Base-by-base conservation (phyloP, 2,797 vertebrate species). In the Eutrigla gurnardus region DNA sequence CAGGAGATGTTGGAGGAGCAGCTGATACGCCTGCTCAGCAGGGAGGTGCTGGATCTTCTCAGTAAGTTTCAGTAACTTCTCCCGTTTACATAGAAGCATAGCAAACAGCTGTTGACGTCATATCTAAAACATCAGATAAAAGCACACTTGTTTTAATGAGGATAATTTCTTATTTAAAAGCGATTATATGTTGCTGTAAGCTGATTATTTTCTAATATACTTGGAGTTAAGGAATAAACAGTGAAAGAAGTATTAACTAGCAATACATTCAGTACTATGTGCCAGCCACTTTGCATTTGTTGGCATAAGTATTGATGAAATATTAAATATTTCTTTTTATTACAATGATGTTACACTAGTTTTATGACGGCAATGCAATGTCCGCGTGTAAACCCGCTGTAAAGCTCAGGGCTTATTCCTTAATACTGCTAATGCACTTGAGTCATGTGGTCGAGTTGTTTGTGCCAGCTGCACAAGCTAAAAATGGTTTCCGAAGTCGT, bases 1-100 rank as follows among this genome's bases (percentile, higher is more conserved):
- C 96, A 97, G 91, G 98, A 99, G 88, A 96, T 99, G 95, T 85
- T 99, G 87, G 98, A 99, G 81, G 97, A 99, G 78, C 96, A 98
- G 80, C 89, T 99, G 78, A 93, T 97, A 50, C 96, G 98, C 52
- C 92, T 97, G 86, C 87, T 97, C 87, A 98, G 97, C 25, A 95
- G 97, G 73, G 98, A 99, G 91, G 94, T 98, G 80, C 95, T 99
- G 94, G 98, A 99, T 89, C 94, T 99, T 0, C 94, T 98, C 88
- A 92, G 98, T 99, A 94, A 95, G 97, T 96, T 37, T 43, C n/a
- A 7, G 1, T 32, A 17, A 42, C 11, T 9, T 3, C 11, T 55
- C 2, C 6, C 36, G 45, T 7, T 49, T 17, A 15, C 17, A 12
- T 45, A 25, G 7, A 43, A 50, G 25, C 15, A 15, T 17, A 46